A percentile compares a stretch with the other conserved stretches of the same genome.
Evolutionary conservation across 2,888 invertebrate genomes (phyloP).

Genomic region (Agrochola litura): DNA sequence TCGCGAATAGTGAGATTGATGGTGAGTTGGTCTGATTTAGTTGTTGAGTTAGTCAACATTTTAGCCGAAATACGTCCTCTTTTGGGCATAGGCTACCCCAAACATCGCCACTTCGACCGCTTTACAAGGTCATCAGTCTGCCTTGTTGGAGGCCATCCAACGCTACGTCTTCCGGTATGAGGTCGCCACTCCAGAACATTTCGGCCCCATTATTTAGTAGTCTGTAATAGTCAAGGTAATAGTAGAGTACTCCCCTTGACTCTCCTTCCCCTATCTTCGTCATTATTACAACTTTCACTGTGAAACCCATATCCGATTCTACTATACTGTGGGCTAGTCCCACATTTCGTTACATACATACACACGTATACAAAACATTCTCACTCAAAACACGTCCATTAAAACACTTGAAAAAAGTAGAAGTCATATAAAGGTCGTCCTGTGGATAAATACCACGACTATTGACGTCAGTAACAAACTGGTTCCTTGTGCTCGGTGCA

Average conservation of each 20-base stretch:
- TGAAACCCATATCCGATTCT: not conserved
- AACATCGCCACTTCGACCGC: not conserved
- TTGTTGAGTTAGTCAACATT: not conserved
- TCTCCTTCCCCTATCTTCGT: no score
- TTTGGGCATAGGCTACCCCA: no score
- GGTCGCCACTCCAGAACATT: not conserved
- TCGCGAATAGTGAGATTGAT: slow-evolving; percentile 98
- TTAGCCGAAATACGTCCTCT: not conserved
- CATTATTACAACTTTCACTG: not conserved
- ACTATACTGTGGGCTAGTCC: not conserved
- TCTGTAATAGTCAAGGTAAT: not conserved
- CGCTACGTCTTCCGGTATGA: not conserved
- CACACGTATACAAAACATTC: not conserved
- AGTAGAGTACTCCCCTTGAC: not conserved
- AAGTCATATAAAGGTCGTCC: no score
- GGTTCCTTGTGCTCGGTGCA: not conserved
- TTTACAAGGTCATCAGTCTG: not conserved
- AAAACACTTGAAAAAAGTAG: not conserved
- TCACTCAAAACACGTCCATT: not conserved
- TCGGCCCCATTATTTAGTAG: no score
- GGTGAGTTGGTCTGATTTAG: slow-evolving; percentile 88
- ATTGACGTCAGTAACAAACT: not conserved
- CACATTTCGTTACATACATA: not conserved
- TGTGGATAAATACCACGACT: not conserved
- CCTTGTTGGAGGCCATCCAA: not conserved